Evolutionary conservation across 2,888 invertebrate species (phyloP), one percentile per base, ranked within the genome.

Genomic region (Apomyelois bistriatella): DNA sequence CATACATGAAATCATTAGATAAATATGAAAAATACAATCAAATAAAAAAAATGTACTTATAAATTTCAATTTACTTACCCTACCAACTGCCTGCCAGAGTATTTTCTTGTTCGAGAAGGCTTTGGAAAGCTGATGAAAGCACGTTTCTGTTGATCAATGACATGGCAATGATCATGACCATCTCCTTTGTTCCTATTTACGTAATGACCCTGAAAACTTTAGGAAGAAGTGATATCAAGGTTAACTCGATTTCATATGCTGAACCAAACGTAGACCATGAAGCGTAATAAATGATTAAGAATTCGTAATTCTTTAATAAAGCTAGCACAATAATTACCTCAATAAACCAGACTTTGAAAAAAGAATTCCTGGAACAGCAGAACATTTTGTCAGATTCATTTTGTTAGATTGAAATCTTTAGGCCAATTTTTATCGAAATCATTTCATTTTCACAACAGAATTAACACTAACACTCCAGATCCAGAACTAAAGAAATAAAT

Each of bases 41-140:
- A 22, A 22, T 5, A 22, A 22, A 22, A 22, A 22, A 2, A 22
- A 22, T 22, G 22, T 22, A 82, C 91, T 90, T 84, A 95, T n/a
- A n/a, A n/a, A n/a, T n/a, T n/a, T n/a, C n/a, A n/a, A n/a, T n/a
- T n/a, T 22, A 82, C 91, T 90, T 84, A 95, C 95, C 95, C 95
- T 58, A 95, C 92, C 55, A 96, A 80, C 79, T 95, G 95, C 69
- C 94, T 92, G 57, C 94, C 95, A 68, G 92, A 90, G 70, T 95
- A 95, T 69, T 94, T 92, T 67, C 94, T 93, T 54, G 91, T 93
- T 61, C 86, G 85, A 54, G 77, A 90, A 51, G 82, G 74, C 59
- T 76, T 77, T 8, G 87, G 66, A 53, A 88, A 79, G 56, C 61
- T 85, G 32, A 91, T 68, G 62, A 91, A 85, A n/a, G 70, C 70